phyloP scores from a whole-genome alignment of 2,113 vertebrate genomes.

The Sinocyclocheilus anophthalmus region DNA sequence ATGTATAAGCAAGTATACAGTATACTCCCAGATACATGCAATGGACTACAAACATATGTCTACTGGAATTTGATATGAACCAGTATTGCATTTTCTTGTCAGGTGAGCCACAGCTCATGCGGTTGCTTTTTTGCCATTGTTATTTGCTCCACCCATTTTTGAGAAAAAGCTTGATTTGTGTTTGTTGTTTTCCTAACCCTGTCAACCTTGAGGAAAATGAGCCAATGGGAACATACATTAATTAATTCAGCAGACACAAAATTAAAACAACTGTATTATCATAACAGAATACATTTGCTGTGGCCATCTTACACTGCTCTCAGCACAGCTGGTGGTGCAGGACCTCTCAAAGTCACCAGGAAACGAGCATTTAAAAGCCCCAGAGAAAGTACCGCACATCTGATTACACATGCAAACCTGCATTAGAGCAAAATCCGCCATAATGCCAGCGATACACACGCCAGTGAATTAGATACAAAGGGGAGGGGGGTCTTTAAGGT shows the following conservation, averaged over 20 bases:
- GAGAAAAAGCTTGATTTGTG: constrained; percentile 7
- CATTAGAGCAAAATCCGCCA: neutral
- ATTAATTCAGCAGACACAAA: constrained; percentile 52
- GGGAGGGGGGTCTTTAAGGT: constrained; percentile 8
- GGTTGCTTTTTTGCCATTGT: neutral
- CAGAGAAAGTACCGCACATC: neutral
- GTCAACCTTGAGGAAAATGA: constrained; percentile 42
- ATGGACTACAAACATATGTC: neutral
- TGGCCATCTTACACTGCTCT: constrained; percentile 4
- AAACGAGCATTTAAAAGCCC: neutral
- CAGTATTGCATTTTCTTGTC: neutral
- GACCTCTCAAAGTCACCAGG: constrained; percentile 27
- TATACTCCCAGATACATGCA: neutral
- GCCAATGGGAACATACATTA: constrained; percentile 20
- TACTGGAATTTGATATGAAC: neutral
- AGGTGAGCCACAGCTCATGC: neutral
- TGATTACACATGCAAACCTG: constrained; percentile 1
- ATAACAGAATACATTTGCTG: constrained; percentile 46
- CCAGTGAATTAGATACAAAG: neutral
- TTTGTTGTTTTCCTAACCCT: constrained; percentile 34
- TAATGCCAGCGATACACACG: neutral
- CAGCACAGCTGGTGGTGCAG: constrained; percentile 20
- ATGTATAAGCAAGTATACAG: neutral
- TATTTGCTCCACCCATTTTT: neutral
- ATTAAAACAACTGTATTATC: constrained; percentile 54